These are phyloP conservation scores for Catharus ustulatus DNA, from an alignment of 2,797 vertebrate genomes.

Conservation along the genomic window DNA sequence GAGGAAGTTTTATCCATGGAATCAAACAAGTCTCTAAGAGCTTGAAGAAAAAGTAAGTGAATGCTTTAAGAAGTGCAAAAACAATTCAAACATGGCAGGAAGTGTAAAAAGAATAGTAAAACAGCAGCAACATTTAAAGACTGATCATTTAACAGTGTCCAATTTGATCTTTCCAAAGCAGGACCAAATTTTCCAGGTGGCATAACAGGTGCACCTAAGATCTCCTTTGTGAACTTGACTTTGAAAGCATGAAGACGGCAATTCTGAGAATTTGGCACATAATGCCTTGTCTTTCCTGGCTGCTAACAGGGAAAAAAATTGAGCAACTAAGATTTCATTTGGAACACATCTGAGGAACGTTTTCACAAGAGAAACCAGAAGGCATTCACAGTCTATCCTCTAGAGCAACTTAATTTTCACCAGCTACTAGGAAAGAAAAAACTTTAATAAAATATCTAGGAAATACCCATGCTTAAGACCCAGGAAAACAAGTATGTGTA, in stretches of 20 bases:
- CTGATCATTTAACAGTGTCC: neutral
- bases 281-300: neutral
- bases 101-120: slow-evolving; percentile 4
- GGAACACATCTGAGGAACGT: neutral
- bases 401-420: neutral
- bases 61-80: slow-evolving; percentile 60
- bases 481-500: neutral
- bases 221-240: neutral
- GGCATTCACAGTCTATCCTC: neutral
- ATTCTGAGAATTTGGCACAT: neutral
- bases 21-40: slow-evolving; percentile 96
- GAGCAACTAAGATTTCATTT: neutral
- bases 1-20: slow-evolving; percentile 99
- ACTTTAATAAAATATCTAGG: neutral
- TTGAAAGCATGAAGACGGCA: neutral
- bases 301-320: neutral
- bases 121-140: neutral
- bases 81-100: slow-evolving; percentile 17
- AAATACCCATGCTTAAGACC: neutral
- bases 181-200: neutral
- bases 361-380: neutral
- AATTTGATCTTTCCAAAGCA: neutral
- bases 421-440: neutral
- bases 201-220: neutral
- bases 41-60: slow-evolving; percentile 80